These are phyloP conservation scores for Gymnorhina tibicen DNA, from an alignment of 2,113 vertebrate genomes.

Conservation along the genomic window DNA sequence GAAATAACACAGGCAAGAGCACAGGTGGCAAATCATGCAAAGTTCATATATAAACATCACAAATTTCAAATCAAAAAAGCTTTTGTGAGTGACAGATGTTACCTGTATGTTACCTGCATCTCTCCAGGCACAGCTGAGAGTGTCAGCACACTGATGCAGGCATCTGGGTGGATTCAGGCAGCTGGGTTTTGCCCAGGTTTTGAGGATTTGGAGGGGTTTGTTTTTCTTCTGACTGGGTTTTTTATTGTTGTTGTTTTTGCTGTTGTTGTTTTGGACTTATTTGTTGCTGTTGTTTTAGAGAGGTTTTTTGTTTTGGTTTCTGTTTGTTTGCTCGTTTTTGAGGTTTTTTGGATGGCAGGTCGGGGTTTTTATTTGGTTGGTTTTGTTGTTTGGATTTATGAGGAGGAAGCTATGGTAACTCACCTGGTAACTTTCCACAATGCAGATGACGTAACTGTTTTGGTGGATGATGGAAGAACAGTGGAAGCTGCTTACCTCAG, in stretches of 20 bases:
- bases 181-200: neutral
- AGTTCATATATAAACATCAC: neutral
- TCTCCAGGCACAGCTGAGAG: neutral
- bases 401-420: neutral
- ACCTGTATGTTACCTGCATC: rapidly evolving
- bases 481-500: neutral
- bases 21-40: neutral
- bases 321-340: neutral
- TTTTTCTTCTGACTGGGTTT: neutral
- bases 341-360: neutral
- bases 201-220: neutral
- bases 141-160: neutral
- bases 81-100: neutral
- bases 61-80: neutral
- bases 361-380: neutral
- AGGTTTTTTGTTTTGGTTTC: neutral
- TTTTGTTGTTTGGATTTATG: neutral
- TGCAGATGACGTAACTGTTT: neutral
- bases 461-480: neutral
- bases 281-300: neutral
- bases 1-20: neutral
- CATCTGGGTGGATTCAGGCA: neutral
- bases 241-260: neutral
- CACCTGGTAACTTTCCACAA: neutral
- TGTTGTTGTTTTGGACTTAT: neutral